A percentile compares a stretch with the other conserved stretches of the same genome.
These are phyloP conservation scores for Eleginops maclovinus DNA, from an alignment of 2,113 vertebrate species.

Conservation along the genomic window DNA sequence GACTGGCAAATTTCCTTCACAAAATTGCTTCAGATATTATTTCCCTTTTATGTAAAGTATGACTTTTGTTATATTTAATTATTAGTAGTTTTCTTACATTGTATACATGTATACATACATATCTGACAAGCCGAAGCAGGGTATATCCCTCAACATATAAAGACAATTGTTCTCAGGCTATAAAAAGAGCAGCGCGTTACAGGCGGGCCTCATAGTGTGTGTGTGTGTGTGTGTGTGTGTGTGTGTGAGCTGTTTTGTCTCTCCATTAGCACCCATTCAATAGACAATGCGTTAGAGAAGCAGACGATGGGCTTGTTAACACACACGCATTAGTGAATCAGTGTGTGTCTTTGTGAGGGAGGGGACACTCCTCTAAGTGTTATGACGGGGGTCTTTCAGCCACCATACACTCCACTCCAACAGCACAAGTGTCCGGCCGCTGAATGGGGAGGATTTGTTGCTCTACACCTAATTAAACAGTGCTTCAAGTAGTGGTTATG, in stretches of 20 bases:
- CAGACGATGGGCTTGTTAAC: slow-evolving; percentile 80
- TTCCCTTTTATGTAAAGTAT: neutral
- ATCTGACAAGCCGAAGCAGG: neutral
- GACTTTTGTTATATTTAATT: neutral
- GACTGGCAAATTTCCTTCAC: neutral
- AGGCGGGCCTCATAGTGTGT: slow-evolving; percentile 54
- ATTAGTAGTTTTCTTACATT: neutral
- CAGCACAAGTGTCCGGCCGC: slow-evolving; percentile 74
- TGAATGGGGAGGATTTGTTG: slow-evolving; percentile 79
- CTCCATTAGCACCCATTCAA: slow-evolving; percentile 78
- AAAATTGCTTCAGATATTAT: neutral
- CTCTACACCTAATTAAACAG: slow-evolving; percentile 79
- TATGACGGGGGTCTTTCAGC: slow-evolving; percentile 73
- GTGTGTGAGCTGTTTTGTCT: slow-evolving; percentile 70
- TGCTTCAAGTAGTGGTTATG: slow-evolving; percentile 69
- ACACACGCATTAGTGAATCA: slow-evolving; percentile 73
- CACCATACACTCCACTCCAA: slow-evolving; percentile 69
- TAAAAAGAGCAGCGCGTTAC: slow-evolving; percentile 72
- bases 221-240: slow-evolving; percentile 42
- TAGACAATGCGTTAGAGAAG: slow-evolving; percentile 78
- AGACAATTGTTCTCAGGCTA: slow-evolving; percentile 36
- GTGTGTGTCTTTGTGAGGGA: slow-evolving; percentile 72
- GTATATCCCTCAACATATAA: slow-evolving; percentile 22
- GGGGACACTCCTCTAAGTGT: slow-evolving; percentile 73
- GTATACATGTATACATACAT: neutral